Base-by-base conservation (phyloP, 2,888 invertebrate species). In the Oxycera nigricornis region DNA sequence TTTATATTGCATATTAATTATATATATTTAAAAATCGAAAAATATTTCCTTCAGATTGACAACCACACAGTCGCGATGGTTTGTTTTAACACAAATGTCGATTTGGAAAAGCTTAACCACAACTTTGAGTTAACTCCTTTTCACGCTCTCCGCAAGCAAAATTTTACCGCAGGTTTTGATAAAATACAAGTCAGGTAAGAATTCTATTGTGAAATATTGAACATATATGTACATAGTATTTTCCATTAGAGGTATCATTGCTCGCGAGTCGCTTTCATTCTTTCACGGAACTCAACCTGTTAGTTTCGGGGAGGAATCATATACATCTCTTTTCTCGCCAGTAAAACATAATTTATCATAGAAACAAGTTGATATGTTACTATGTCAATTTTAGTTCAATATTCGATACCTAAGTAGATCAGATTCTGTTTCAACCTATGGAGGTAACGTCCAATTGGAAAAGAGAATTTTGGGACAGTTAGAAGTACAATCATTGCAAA, bases 91-190 rank as follows among this genome's bases (percentile, higher is more conserved):
- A 87, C 87, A 1, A 84, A 83, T 46, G 87, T 91, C 7, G 89
- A 91, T 80, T 88, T 87, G 77, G 87, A 89, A 28, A 80, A 87
- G 0, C 81, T 92, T 46, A 89, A 89, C 78, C 87, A 89, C 68
- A 86, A 87, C 74, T 92, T 89, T 79, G 89, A 91, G 76, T 81
- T 92, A 30, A 85, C 85, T 0, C 87, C 89, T 0, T 91, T 88
- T 81, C 86, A 87, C 35, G 89, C 89, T 0, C 83, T 91, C 1
- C 86, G 81, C 77, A 88, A 88, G 76, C 80, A 83, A 1, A 83
- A 84, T n/a, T 77, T 84, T 1, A 84, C 87, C 74, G 86, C 83
- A 80, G 83, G 30, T 83, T 84, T 65, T 14, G 41, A 62, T 28
- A 17, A 41, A 52, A 30, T 52, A 1, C 17, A 50, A 31, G 17